phyloP scores from a whole-genome alignment of 2,888 invertebrate species.

The Papilio protenor region DNA sequence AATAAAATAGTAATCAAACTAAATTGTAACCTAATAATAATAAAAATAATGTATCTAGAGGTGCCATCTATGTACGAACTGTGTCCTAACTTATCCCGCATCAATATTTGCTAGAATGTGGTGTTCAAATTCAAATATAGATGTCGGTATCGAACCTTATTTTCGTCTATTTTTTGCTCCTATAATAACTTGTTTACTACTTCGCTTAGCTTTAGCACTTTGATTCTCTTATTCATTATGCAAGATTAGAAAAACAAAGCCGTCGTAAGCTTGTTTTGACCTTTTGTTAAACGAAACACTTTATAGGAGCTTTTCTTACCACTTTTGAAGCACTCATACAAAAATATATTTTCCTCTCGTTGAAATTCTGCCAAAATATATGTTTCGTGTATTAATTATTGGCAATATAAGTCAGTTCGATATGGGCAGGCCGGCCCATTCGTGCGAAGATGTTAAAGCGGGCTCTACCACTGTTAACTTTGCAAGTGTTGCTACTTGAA shows the following conservation, averaged over 20 bases:
- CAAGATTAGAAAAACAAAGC: slow-evolving; percentile 11
- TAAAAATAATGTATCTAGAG: neutral
- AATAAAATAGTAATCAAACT: too few relatives aligned
- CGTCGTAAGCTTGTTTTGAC: neutral
- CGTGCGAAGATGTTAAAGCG: too few relatives aligned
- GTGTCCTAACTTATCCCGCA: neutral
- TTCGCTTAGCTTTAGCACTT: neutral
- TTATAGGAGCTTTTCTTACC: neutral
- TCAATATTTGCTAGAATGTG: neutral
- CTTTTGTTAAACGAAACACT: neutral
- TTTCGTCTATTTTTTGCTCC: neutral
- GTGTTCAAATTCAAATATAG: neutral
- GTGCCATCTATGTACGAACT: neutral
- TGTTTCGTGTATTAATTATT: too few relatives aligned
- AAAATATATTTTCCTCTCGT: too few relatives aligned
- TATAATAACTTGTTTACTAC: slow-evolving; percentile 10
- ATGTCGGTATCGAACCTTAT: neutral
- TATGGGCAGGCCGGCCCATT: too few relatives aligned
- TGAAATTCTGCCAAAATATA: too few relatives aligned
- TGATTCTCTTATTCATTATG: slow-evolving; percentile 8
- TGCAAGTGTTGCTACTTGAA: too few relatives aligned
- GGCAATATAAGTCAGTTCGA: too few relatives aligned
- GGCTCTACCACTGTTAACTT: too few relatives aligned
- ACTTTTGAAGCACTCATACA: too few relatives aligned
- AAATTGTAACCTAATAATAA: too few relatives aligned